A percentile compares a stretch with the other conserved stretches of the same genome.
Conservation (phyloP, 2,113 vertebrate species). For the Abramis brama region DNA sequence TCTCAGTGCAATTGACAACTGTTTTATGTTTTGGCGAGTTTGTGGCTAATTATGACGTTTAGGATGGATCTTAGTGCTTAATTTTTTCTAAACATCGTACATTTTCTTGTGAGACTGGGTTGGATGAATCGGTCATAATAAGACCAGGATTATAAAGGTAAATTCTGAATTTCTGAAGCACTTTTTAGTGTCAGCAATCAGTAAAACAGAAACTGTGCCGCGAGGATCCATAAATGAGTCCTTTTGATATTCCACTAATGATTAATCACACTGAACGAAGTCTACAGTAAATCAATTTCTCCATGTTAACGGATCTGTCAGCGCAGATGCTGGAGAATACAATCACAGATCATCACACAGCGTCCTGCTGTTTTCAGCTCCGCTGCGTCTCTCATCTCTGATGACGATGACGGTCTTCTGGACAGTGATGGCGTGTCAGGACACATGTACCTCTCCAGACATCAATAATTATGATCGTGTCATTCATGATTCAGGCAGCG, state of each 20-base stretch:
- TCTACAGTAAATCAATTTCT: conserved; percentile 52
- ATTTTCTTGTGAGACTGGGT: background rate
- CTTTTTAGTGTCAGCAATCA: background rate
- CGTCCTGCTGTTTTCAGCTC: conserved; percentile 53
- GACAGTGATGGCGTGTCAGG: conserved; percentile 48
- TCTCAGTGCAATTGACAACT: background rate
- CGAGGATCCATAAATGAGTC: background rate
- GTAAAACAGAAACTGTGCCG: background rate
- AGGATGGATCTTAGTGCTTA: background rate
- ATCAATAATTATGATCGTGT: conserved; percentile 34
- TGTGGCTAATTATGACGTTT: background rate
- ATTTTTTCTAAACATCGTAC: background rate
- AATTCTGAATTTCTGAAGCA: background rate
- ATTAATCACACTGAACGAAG: conserved; percentile 46
- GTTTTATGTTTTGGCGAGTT: background rate
- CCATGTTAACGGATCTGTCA: conserved; percentile 50
- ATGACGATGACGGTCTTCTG: conserved; percentile 10
- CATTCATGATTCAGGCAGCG: conserved; percentile 9
- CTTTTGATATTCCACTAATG: conserved; percentile 9
- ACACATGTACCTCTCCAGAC: conserved; percentile 47
- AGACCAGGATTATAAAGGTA: background rate
- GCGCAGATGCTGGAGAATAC: conserved; percentile 35
- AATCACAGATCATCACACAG: conserved; percentile 38
- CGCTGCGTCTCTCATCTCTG: conserved; percentile 38
- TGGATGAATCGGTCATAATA: background rate